Conservation (phyloP, 1,140 invertebrate species). For the Calycopis cecrops region DNA sequence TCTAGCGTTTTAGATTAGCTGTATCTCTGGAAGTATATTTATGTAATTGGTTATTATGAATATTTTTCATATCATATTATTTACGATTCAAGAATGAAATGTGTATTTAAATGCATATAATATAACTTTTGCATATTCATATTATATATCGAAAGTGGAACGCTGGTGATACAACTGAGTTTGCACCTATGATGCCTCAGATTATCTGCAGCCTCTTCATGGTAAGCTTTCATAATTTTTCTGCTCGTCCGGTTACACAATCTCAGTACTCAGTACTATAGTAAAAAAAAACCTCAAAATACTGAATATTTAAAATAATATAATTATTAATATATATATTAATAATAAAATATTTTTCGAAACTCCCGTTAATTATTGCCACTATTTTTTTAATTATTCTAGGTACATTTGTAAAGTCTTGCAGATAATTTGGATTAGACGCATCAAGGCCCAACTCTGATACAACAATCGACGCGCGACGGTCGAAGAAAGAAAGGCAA, state of each 20-base stretch:
- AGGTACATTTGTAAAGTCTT: neutral
- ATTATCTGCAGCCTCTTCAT: neutral
- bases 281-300: neutral
- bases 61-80: too few species aligned
- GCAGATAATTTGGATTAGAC: neutral
- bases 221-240: too few species aligned
- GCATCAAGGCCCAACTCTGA: neutral
- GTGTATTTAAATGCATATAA: neutral
- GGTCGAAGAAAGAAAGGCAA: neutral
- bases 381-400: neutral
- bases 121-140: neutral
- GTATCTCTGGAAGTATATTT: too few species aligned
- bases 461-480: neutral
- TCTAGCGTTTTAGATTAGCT: too few species aligned
- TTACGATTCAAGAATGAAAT: too few species aligned
- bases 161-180: neutral
- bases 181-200: neutral
- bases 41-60: too few species aligned
- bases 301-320: neutral
- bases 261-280: neutral
- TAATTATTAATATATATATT: too few species aligned
- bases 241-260: too few species aligned
- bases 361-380: too few species aligned
- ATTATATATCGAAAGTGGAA: neutral
- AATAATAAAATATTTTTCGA: too few species aligned